These are phyloP conservation scores for Synergus itoensis DNA, from an alignment of 2,888 invertebrate species.

Conservation along the genomic window DNA sequence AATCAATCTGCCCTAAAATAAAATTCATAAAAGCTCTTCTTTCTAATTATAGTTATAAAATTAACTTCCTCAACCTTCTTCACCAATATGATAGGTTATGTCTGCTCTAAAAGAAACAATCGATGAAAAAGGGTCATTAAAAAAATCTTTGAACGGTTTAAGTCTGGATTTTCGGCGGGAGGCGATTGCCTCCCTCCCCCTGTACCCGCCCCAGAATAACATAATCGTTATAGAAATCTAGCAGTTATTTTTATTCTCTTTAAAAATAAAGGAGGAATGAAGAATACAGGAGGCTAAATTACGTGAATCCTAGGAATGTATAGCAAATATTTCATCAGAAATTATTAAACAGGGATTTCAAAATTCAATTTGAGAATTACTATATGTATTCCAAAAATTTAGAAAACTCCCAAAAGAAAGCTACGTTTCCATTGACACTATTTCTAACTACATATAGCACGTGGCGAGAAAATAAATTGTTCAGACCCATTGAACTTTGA, in stretches of 20 bases:
- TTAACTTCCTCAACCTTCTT: neutral
- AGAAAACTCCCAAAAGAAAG: neutral
- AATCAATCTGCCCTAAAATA: too few species aligned
- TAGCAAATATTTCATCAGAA: neutral
- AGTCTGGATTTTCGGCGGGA: too few species aligned
- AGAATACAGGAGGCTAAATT: neutral
- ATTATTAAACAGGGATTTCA: neutral
- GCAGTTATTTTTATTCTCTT: neutral
- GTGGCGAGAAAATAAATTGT: neutral
- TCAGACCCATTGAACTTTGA: constrained; percentile 7
- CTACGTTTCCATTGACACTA: neutral
- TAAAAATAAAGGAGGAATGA: neutral
- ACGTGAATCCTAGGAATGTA: neutral
- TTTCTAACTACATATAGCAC: neutral
- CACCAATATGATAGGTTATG: neutral
- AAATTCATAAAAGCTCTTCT: too few species aligned
- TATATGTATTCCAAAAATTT: neutral
- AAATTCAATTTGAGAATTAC: too few species aligned
- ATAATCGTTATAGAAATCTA: neutral
- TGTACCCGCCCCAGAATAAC: neutral
- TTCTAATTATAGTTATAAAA: too few species aligned
- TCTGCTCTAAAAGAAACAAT: neutral
- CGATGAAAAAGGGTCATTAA: neutral
- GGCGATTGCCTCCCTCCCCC: too few species aligned
- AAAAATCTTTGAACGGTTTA: too few species aligned